Conservation (phyloP, 2,888 invertebrate genomes). For the Octonoba sinensis region DNA sequence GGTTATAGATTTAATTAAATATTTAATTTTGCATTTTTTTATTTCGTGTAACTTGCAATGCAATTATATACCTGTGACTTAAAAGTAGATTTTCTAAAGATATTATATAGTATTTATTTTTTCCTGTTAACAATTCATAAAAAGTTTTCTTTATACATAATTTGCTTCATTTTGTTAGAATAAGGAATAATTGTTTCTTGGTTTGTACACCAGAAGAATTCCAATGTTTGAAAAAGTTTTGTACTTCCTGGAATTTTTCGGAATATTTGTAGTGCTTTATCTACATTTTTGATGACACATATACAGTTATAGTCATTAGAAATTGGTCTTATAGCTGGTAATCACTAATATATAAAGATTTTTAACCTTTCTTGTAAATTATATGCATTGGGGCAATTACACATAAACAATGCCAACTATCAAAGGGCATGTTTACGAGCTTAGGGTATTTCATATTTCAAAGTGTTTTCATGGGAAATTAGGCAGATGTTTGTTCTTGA, state of each 20-base stretch:
- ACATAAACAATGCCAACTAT: conserved; percentile 33
- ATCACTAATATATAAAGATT: conserved; percentile 28
- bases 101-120: too few relatives aligned
- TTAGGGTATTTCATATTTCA: conserved; percentile 61
- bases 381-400: conserved; percentile 12
- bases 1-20: not conserved
- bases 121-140: too few relatives aligned
- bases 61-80: conserved; percentile 11
- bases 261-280: conserved; percentile 11
- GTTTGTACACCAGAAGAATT: too few relatives aligned
- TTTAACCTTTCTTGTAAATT: conserved; percentile 32
- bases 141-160: too few relatives aligned
- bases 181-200: too few relatives aligned
- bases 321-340: conserved; percentile 7
- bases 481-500: conserved; percentile 38
- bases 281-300: conserved; percentile 4
- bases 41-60: not conserved
- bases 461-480: conserved; percentile 53
- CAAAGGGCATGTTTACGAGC: conserved; percentile 50
- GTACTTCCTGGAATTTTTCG: too few relatives aligned
- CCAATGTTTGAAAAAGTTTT: too few relatives aligned
- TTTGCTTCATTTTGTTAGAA: too few relatives aligned
- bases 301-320: conserved; percentile 5
- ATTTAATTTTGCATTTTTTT: not conserved
- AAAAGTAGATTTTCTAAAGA: not conserved